A percentile compares a stretch with the other conserved stretches of the same genome.
phyloP scores from a whole-genome alignment of 2,888 invertebrate genomes.

The Ectemnius cavifrons region DNA sequence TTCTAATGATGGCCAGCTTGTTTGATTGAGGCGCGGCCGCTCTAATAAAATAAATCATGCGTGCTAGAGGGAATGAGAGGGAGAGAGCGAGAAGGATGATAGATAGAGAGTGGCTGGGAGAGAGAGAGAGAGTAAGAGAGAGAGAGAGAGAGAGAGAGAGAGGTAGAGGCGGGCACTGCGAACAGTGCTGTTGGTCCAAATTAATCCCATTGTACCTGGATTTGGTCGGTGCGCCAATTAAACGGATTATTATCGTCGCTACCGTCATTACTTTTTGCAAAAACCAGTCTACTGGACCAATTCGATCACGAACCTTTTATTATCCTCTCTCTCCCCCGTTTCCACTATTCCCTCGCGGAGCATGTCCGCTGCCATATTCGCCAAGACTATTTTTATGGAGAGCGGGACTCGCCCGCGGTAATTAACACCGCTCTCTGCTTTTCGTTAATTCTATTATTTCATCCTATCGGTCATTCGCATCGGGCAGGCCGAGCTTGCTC shows the following conservation, averaged over 20 bases:
- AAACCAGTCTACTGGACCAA: constrained; percentile 43
- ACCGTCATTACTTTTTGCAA: constrained; percentile 63
- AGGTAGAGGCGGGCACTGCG: constrained; percentile 50
- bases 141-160: too few species aligned
- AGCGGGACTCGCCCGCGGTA: neutral
- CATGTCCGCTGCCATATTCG: neutral
- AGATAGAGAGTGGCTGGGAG: too few species aligned
- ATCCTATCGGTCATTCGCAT: constrained; percentile 2
- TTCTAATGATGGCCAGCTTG: constrained; percentile 64
- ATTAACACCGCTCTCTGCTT: neutral
- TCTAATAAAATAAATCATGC: constrained; percentile 67
- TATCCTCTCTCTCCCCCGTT: neutral
- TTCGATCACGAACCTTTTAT: constrained; percentile 33
- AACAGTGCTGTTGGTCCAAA: constrained; percentile 64
- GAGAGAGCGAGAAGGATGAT: too few species aligned
- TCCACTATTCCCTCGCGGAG: constrained; percentile 7
- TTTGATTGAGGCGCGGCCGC: constrained; percentile 60
- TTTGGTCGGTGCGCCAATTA: constrained; percentile 65
- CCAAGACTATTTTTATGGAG: constrained; percentile 7
- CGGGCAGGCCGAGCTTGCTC: neutral
- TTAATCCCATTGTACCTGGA: constrained; percentile 66
- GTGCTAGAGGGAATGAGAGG: constrained; percentile 31
- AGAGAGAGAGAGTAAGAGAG: too few species aligned
- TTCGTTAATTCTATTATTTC: constrained; percentile 5
- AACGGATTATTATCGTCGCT: constrained; percentile 66